phyloP scores from a whole-genome alignment of 2,888 invertebrate genomes.

The Girardia tigrina region DNA sequence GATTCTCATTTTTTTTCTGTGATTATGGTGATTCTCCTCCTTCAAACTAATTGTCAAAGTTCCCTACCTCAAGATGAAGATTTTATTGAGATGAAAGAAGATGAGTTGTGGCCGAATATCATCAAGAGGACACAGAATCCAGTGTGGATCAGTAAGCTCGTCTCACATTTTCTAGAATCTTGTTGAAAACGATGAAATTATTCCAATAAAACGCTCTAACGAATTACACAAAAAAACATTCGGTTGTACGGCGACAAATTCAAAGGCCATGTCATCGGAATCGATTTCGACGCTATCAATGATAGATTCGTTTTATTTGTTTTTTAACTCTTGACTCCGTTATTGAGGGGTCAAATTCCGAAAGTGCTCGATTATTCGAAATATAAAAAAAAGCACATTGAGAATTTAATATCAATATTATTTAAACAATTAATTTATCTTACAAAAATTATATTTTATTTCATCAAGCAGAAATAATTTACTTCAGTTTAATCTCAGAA shows the following conservation, averaged over 20 bases:
- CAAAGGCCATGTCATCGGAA: constrained; percentile 89
- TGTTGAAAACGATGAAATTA: too few species aligned
- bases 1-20: too few species aligned
- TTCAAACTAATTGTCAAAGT: constrained; percentile 7
- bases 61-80: neutral
- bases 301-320: too few species aligned
- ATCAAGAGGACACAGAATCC: neutral
- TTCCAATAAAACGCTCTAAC: too few species aligned
- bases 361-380: constrained; percentile 64
- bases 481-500: too few species aligned
- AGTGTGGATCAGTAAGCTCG: constrained; percentile 1
- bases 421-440: too few species aligned
- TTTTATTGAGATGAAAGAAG: constrained; percentile 7
- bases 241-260: constrained; percentile 52
- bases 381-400: too few species aligned
- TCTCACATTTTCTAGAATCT: too few species aligned
- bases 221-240: constrained; percentile 25
- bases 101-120: neutral
- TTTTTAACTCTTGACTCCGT: constrained; percentile 97
- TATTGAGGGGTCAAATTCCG: constrained; percentile 94
- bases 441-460: too few species aligned
- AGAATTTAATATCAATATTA: too few species aligned
- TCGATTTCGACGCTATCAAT: constrained; percentile 96
- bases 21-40: too few species aligned
- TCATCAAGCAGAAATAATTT: too few species aligned